Conservation (phyloP, 1,140 invertebrate species). For the Scaptomyza montana region DNA sequence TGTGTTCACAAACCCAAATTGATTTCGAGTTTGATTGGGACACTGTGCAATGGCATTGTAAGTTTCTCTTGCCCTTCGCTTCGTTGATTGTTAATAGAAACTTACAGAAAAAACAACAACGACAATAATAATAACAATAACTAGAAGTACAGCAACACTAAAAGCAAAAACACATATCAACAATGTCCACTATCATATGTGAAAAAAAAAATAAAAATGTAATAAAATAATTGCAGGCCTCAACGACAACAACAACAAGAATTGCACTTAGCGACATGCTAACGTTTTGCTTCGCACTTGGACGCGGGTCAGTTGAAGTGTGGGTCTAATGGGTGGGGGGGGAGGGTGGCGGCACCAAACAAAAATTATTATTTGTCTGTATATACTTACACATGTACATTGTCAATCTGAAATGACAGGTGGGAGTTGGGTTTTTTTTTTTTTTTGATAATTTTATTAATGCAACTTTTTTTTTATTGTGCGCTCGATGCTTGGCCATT, state of each 20-base stretch:
- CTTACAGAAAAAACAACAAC: conserved; percentile 44
- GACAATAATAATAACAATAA: conserved; percentile 22
- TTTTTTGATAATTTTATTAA: conserved; percentile 24
- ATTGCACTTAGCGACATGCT: conserved; percentile 77
- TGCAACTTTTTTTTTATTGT: conserved; percentile 33
- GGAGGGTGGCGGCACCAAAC: conserved; percentile 3
- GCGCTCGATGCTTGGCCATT: conserved; percentile 39
- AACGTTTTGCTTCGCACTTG: conserved; percentile 67
- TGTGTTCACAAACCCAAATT: conserved; percentile 71
- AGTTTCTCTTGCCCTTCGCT: conserved; percentile 64
- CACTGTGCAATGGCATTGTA: conserved; percentile 63
- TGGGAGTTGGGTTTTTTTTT: conserved; percentile 5
- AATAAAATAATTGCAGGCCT: conserved; percentile 75
- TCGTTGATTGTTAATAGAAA: conserved; percentile 78
- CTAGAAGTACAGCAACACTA: not conserved
- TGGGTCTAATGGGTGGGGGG: too few relatives aligned
- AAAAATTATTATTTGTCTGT: not conserved
- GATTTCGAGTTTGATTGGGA: conserved; percentile 65
- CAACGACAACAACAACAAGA: conserved; percentile 47
- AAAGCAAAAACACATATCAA: conserved; percentile 17
- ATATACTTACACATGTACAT: conserved; percentile 19
- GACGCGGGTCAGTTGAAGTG: conserved; percentile 47
- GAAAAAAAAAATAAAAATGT: conserved; percentile 39
- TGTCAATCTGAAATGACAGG: conserved; percentile 48
- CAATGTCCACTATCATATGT: conserved; percentile 66